Conservation (phyloP, 2,113 vertebrate genomes). For the Synchiropus splendidus region DNA sequence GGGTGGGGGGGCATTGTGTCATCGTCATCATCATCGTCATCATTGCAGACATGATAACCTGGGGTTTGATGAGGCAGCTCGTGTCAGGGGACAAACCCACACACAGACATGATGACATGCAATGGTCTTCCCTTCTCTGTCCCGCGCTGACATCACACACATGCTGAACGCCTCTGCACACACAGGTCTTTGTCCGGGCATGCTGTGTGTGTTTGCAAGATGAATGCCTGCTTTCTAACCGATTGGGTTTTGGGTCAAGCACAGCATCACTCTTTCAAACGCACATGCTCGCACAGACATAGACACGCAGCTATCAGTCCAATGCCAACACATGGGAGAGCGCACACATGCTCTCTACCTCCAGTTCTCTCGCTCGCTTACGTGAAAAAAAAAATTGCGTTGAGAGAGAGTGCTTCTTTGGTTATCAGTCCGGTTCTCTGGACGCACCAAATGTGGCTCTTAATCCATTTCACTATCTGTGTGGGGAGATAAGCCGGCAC, state of each 20-base stretch:
- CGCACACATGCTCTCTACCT: conserved; percentile 6
- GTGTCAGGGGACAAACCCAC: conserved; percentile 54
- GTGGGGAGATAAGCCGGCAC: conserved; percentile 60
- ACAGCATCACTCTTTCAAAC: conserved; percentile 54
- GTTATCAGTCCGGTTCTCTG: conserved; percentile 65
- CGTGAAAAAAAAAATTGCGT: conserved; percentile 55
- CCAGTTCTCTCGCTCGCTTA: conserved; percentile 3
- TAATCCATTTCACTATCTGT: conserved; percentile 69
- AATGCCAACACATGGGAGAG: conserved; percentile 6
- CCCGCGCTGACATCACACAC: conserved; percentile 64
- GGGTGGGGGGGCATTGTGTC: too few species aligned
- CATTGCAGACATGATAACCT: conserved; percentile 34
- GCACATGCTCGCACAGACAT: conserved; percentile 18
- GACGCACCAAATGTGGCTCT: conserved; percentile 65
- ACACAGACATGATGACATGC: conserved; percentile 44
- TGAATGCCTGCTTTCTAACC: conserved; percentile 56
- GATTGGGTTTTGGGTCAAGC: conserved; percentile 61
- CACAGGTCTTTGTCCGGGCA: conserved; percentile 52
- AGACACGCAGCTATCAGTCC: conserved; percentile 3
- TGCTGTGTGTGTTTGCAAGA: conserved; percentile 53
- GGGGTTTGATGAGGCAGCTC: conserved; percentile 23
- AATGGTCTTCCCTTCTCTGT: conserved; percentile 59
- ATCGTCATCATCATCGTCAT: conserved; percentile 5
- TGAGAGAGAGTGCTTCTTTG: conserved; percentile 57
- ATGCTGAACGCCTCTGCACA: conserved; percentile 57